phyloP scores from a whole-genome alignment of 2,797 vertebrate species.

The Synanceia verrucosa region DNA sequence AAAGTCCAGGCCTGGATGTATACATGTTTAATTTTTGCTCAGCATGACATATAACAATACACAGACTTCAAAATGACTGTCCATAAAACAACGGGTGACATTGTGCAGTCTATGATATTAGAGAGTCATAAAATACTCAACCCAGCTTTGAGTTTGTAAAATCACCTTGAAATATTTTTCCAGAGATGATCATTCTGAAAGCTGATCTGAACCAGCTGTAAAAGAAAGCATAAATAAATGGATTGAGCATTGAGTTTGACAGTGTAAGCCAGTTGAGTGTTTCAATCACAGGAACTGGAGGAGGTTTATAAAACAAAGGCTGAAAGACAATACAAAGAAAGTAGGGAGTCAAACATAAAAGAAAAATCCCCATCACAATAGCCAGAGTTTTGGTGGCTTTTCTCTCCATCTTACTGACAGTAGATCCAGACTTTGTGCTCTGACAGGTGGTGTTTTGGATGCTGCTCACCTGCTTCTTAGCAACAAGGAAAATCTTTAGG shows the following conservation, averaged over 20 bases:
- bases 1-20: too few species aligned
- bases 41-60: too few species aligned
- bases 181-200: conserved; percentile 8
- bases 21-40: too few species aligned
- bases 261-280: conserved; percentile 81
- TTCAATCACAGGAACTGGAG: conserved; percentile 76
- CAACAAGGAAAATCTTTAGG: conserved; percentile 85
- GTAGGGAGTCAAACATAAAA: conserved; percentile 86
- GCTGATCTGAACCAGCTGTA: conserved; percentile 86
- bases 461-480: conserved; percentile 81
- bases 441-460: conserved; percentile 65
- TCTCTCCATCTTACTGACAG: conserved; percentile 69
- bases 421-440: conserved; percentile 38
- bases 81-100: too few species aligned
- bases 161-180: neutral
- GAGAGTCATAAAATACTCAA: too few species aligned
- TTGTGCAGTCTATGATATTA: too few species aligned
- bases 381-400: conserved; percentile 87
- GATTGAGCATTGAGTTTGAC: conserved; percentile 88
- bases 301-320: too few species aligned
- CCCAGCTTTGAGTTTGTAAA: neutral
- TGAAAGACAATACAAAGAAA: conserved; percentile 81
- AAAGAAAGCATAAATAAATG: conserved; percentile 89
- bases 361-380: conserved; percentile 85
- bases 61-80: too few species aligned